Percentiles rank a stretch among this genome's conserved stretches.
These are phyloP conservation scores for Danio albolineatus DNA, from an alignment of 2,797 vertebrate species.

Conservation along the genomic window DNA sequence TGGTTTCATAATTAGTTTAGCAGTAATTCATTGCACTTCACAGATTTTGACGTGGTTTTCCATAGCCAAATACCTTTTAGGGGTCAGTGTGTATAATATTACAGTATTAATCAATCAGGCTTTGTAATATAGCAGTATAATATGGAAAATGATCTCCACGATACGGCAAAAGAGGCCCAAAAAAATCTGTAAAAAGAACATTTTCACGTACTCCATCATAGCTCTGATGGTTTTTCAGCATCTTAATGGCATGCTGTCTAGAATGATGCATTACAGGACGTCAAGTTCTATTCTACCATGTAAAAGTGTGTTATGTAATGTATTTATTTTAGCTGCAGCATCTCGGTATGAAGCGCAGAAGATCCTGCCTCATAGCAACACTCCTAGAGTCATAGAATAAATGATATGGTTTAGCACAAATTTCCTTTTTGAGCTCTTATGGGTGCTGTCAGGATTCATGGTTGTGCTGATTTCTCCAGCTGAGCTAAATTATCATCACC, in stretches of 20 bases:
- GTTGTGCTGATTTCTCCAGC: constrained; percentile 9
- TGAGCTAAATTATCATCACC: constrained; percentile 1
- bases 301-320: constrained; percentile 62
- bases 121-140: neutral
- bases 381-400: constrained; percentile 28
- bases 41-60: neutral
- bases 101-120: neutral
- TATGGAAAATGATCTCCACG: neutral
- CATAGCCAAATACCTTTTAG: neutral
- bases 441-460: neutral
- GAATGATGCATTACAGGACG: constrained; percentile 48
- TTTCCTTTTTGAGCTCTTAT: constrained; percentile 15
- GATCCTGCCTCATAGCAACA: constrained; percentile 52
- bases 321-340: constrained; percentile 63
- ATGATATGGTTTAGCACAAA: constrained; percentile 45
- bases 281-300: constrained; percentile 58
- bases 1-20: too few species aligned
- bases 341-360: constrained; percentile 42
- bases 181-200: neutral
- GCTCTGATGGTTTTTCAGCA: constrained; percentile 19
- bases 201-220: neutral
- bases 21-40: neutral
- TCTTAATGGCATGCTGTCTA: constrained; percentile 56
- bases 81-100: neutral
- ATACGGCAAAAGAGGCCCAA: neutral